Evolutionary conservation across 92 coral and sea anemone genomes (phyloP).

Genomic region (Parazoanthus darwini): DNA sequence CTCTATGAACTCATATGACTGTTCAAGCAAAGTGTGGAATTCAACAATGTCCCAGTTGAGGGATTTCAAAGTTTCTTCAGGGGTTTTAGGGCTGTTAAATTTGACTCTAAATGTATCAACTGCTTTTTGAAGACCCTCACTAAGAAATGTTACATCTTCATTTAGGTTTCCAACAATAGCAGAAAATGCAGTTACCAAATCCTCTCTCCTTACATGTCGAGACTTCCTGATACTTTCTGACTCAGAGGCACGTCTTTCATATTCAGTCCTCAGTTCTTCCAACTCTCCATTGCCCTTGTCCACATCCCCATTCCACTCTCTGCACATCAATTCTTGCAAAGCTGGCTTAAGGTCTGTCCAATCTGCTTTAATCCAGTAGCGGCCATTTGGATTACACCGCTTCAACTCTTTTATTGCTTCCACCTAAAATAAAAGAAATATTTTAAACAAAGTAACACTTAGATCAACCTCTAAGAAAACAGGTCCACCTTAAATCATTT

Average conservation of each 20-base stretch:
- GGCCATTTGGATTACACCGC: slow-evolving; percentile 14
- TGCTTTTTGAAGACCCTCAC: too few species aligned
- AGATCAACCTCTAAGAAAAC: not conserved
- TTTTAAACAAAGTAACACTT: not conserved
- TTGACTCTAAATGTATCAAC: too few species aligned
- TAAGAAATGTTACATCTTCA: too few species aligned
- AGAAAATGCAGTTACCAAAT: too few species aligned
- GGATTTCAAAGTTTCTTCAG: too few species aligned
- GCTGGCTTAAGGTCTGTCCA: slow-evolving; percentile 40
- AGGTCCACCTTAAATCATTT: too few species aligned
- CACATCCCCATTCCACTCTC: slow-evolving; percentile 39
- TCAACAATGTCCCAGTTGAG: too few species aligned
- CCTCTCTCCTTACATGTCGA: not conserved
- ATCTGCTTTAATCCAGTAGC: slow-evolving; percentile 41
- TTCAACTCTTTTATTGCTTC: slow-evolving; percentile 18
- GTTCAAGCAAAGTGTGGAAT: too few species aligned
- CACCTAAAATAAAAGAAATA: slow-evolving; percentile 2
- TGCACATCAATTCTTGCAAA: slow-evolving; percentile 31
- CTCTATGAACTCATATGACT: too few species aligned
- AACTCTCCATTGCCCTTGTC: slow-evolving; percentile 35
- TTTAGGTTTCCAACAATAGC: too few species aligned
- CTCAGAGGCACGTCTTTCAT: not conserved
- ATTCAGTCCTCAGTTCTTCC: slow-evolving; percentile 20
- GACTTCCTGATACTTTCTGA: not conserved
- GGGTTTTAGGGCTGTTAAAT: too few species aligned